Conservation (phyloP, 2,797 vertebrate genomes). For the Otolemur crassicaudatus region DNA sequence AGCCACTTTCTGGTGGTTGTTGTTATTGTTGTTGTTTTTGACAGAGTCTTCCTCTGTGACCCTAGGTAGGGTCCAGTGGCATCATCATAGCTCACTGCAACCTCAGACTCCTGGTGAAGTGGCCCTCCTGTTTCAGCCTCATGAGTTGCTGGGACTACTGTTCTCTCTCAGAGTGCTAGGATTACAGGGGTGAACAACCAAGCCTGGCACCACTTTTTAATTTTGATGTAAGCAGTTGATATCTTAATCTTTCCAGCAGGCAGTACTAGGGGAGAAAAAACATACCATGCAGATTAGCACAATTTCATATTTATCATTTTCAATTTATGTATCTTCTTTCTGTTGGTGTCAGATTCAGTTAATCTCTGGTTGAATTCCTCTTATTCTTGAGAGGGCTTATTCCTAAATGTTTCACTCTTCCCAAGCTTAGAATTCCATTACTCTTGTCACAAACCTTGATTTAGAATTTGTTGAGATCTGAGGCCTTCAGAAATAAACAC, state of each 20-base stretch:
- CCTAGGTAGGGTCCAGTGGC: too few relatives aligned
- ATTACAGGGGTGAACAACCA: too few relatives aligned
- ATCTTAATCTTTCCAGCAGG: neutral
- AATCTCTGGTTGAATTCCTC: neutral
- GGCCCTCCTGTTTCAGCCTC: too few relatives aligned
- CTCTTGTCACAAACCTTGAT: slow-evolving; percentile 12
- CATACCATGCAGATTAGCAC: neutral
- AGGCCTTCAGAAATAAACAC: neutral
- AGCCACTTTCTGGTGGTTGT: neutral
- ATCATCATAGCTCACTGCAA: too few relatives aligned
- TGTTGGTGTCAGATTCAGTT: neutral
- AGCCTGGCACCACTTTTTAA: neutral
- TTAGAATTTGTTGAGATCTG: neutral
- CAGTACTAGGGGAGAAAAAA: neutral
- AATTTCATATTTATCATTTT: slow-evolving; percentile 18
- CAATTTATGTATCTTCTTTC: neutral
- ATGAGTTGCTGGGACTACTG: too few relatives aligned
- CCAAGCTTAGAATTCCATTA: neutral
- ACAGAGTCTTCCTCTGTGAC: too few relatives aligned
- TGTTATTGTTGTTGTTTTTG: too few relatives aligned
- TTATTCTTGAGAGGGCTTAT: neutral
- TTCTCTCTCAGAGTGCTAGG: too few relatives aligned
- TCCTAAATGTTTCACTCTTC: neutral
- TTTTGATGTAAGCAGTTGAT: neutral
- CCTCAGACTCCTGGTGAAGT: too few relatives aligned